phyloP scores from a whole-genome alignment of 2,888 invertebrate genomes.

The Mechanitis mazaeus region DNA sequence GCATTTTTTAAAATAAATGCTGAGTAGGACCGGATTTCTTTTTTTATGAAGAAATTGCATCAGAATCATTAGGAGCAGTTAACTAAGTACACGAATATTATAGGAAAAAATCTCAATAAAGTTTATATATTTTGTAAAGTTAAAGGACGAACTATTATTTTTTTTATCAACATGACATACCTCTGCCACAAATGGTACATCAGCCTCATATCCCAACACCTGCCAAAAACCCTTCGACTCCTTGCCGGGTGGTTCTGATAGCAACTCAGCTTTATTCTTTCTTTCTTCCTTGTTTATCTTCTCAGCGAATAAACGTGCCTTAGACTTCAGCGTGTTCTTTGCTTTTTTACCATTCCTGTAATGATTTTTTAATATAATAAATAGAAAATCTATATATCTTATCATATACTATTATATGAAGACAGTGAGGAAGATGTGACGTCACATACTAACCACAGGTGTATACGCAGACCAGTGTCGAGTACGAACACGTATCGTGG shows the following conservation, averaged over 20 bases:
- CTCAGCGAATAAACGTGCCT: constrained; percentile 93
- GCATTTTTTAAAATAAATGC: too few relatives aligned
- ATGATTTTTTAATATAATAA: neutral
- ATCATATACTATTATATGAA: neutral
- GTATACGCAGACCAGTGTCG: constrained; percentile 90
- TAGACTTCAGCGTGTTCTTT: constrained; percentile 92
- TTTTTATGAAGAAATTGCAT: too few relatives aligned
- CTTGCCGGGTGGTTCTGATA: constrained; percentile 87
- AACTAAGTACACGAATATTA: too few relatives aligned
- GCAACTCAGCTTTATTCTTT: constrained; percentile 94
- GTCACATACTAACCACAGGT: constrained; percentile 81
- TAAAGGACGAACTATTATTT: too few relatives aligned
- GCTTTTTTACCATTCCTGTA: constrained; percentile 83
- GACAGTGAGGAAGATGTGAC: neutral
- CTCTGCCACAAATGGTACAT: constrained; percentile 60
- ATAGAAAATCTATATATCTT: neutral
- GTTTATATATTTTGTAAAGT: too few relatives aligned
- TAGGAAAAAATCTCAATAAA: too few relatives aligned
- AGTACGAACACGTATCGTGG: constrained; percentile 93
- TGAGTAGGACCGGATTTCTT: too few relatives aligned
- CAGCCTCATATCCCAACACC: constrained; percentile 78
- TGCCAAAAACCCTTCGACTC: constrained; percentile 93
- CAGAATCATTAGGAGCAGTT: too few relatives aligned
- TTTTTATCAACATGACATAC: constrained; percentile 33
- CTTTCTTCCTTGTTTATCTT: constrained; percentile 99